Conservation (phyloP, 1,140 invertebrate species). For the Heliconius melpomene region DNA sequence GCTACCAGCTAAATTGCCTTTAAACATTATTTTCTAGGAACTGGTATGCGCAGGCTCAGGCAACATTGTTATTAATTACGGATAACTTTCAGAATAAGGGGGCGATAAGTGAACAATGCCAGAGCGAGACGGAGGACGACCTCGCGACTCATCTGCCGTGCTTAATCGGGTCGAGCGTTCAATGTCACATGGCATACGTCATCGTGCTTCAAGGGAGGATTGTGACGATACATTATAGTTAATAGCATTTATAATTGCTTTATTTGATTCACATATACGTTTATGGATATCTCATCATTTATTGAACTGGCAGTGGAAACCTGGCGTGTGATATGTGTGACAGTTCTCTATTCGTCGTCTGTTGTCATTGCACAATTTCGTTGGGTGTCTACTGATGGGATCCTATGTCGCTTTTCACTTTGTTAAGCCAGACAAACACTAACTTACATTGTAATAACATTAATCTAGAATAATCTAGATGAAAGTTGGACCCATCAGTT, state of each 20-base stretch:
- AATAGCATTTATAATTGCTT: not conserved
- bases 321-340: too few relatives aligned
- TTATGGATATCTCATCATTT: too few relatives aligned
- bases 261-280: not conserved
- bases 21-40: slow-evolving; percentile 4
- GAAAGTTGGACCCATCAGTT: too few relatives aligned
- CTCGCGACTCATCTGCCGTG: slow-evolving; percentile 68
- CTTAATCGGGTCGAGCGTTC: slow-evolving; percentile 72
- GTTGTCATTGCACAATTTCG: too few relatives aligned
- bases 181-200: slow-evolving; percentile 60
- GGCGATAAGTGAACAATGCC: slow-evolving; percentile 48
- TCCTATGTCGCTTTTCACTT: too few relatives aligned
- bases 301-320: too few relatives aligned
- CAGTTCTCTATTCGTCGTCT: too few relatives aligned
- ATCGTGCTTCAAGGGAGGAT: slow-evolving; percentile 29
- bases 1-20: not conserved
- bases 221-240: not conserved
- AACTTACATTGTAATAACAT: too few relatives aligned
- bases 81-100: slow-evolving; percentile 46
- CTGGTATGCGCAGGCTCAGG: slow-evolving; percentile 13
- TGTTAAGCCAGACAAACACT: too few relatives aligned
- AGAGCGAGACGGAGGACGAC: slow-evolving; percentile 54
- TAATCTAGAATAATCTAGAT: too few relatives aligned
- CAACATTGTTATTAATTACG: slow-evolving; percentile 35
- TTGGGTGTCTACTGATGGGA: too few relatives aligned